Conservation (phyloP, 2,113 vertebrate species). For the Alaudala cheleensis region DNA sequence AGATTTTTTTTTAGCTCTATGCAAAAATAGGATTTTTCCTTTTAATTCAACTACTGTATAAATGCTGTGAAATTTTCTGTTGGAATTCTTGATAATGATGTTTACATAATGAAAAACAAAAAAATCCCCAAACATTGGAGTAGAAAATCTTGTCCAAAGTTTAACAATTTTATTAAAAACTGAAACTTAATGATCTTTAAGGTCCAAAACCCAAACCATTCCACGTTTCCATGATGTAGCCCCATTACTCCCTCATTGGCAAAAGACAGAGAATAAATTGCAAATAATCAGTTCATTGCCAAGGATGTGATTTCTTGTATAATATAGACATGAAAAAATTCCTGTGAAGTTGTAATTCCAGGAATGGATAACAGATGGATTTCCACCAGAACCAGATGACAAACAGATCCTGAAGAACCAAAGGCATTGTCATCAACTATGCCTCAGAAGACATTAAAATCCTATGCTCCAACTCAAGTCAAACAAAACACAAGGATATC, state of each 20-base stretch:
- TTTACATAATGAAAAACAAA: background rate
- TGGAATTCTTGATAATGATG: background rate
- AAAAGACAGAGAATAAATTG: background rate
- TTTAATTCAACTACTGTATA: background rate
- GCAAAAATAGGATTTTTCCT: background rate
- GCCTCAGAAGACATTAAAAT: background rate
- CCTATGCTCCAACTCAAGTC: background rate
- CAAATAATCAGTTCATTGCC: background rate
- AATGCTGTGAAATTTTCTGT: background rate
- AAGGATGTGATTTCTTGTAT: background rate
- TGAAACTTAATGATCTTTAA: background rate
- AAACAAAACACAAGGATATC: background rate
- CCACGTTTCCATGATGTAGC: background rate
- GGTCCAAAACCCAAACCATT: background rate
- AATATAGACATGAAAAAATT: background rate
- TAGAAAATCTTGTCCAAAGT: background rate
- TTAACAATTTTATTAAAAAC: background rate
- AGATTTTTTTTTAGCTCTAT: background rate
- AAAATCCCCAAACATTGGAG: background rate
- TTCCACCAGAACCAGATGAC: background rate
- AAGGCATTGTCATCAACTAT: background rate
- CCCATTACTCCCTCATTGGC: background rate
- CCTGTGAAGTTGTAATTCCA: background rate
- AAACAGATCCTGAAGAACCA: background rate
- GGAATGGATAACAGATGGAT: background rate